Evolutionary conservation across 2,888 invertebrate species (phyloP).

Genomic region (Notocelia uddmanniana): DNA sequence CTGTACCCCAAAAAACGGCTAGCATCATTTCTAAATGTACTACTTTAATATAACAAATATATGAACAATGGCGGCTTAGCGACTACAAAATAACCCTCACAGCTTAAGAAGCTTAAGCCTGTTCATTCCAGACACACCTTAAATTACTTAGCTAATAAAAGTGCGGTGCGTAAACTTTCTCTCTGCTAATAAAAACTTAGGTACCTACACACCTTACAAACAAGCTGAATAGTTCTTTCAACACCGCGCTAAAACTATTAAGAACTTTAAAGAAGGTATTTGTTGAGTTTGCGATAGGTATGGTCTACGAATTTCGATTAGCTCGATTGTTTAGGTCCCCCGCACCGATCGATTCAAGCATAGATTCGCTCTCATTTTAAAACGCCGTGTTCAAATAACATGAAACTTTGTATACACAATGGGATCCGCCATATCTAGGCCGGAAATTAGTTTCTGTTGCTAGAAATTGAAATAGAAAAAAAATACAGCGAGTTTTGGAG

Average conservation of each 20-base stretch:
- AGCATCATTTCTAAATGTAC: not conserved
- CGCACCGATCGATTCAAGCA: too few relatives aligned
- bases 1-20: too few relatives aligned
- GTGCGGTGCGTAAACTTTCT: slow-evolving; percentile 39
- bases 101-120: slow-evolving; percentile 43
- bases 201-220: slow-evolving; percentile 22
- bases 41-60: slow-evolving; percentile 16
- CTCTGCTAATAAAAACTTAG: slow-evolving; percentile 43
- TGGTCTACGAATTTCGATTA: slow-evolving; percentile 8
- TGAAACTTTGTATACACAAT: too few relatives aligned
- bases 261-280: slow-evolving; percentile 15
- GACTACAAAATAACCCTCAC: slow-evolving; percentile 18
- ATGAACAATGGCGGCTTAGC: slow-evolving; percentile 25
- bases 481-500: too few relatives aligned
- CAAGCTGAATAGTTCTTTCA: slow-evolving; percentile 28
- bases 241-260: slow-evolving; percentile 21
- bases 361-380: too few relatives aligned
- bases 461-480: too few relatives aligned
- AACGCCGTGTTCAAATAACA: too few relatives aligned
- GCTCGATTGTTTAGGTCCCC: too few relatives aligned
- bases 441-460: too few relatives aligned
- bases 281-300: slow-evolving; percentile 12
- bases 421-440: too few relatives aligned
- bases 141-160: slow-evolving; percentile 44
- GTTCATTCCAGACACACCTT: slow-evolving; percentile 40